Percentiles rank a stretch among this genome's conserved stretches.
phyloP scores from a whole-genome alignment of 1,140 invertebrate species.

The Lysiphlebus fabarum region DNA sequence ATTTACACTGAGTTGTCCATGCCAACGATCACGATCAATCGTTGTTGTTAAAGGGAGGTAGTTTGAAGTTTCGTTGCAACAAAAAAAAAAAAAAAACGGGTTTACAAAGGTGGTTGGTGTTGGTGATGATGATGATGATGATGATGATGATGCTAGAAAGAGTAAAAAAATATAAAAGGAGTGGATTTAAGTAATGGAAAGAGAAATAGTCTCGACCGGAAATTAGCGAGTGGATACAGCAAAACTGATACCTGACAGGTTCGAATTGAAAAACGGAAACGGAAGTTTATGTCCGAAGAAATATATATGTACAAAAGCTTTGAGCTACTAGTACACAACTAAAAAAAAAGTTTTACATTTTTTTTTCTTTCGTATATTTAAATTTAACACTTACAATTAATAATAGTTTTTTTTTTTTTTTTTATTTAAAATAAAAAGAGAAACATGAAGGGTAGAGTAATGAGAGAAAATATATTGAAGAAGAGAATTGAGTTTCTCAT shows the following conservation, averaged over 20 bases:
- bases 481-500: no score
- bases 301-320: constrained; percentile 14
- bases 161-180: not conserved
- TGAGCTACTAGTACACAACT: not conserved
- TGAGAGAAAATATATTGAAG: no score
- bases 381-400: no score
- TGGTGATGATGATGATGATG: no score
- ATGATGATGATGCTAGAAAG: not conserved
- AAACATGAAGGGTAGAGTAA: no score
- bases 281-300: constrained; percentile 26
- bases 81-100: constrained; percentile 19
- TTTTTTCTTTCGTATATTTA: no score
- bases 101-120: no score
- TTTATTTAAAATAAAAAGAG: no score
- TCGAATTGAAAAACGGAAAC: constrained; percentile 15
- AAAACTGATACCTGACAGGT: constrained; percentile 18
- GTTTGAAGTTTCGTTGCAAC: constrained; percentile 15
- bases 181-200: not conserved
- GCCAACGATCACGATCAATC: constrained; percentile 23
- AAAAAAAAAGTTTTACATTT: no score
- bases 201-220: constrained; percentile 20
- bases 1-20: constrained; percentile 22
- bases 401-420: no score
- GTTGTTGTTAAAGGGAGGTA: constrained; percentile 17
- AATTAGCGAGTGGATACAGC: constrained; percentile 17